A percentile compares a stretch with the other conserved stretches of the same genome.
Conservation (phyloP, 2,113 vertebrate genomes). For the Actenoides lindsayi region DNA sequence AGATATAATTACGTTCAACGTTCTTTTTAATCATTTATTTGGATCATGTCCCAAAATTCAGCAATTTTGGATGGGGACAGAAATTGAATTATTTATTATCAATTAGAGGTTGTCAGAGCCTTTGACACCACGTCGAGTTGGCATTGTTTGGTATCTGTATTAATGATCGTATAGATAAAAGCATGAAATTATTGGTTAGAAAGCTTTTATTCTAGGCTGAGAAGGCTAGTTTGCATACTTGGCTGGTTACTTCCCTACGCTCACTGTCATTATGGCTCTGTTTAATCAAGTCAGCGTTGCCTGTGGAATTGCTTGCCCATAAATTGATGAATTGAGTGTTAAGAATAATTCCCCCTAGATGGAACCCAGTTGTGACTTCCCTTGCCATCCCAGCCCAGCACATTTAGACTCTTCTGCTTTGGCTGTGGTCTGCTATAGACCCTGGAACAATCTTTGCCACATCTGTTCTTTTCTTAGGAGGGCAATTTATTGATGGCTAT, state of each 20-base stretch:
- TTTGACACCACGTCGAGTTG: constrained; percentile 65
- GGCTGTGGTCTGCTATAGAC: constrained; percentile 45
- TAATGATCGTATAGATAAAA: constrained; percentile 71
- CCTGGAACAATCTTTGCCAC: constrained; percentile 60
- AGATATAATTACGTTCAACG: constrained; percentile 69
- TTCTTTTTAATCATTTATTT: constrained; percentile 73
- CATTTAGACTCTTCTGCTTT: constrained; percentile 59
- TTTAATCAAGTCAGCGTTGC: constrained; percentile 63
- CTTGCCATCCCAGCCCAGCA: constrained; percentile 40
- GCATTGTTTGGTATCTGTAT: constrained; percentile 73
- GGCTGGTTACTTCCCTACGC: constrained; percentile 48
- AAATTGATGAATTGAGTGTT: constrained; percentile 63
- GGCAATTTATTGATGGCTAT: not conserved
- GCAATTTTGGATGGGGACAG: constrained; percentile 63
- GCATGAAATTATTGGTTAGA: constrained; percentile 73
- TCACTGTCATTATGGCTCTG: constrained; percentile 62
- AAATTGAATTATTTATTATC: constrained; percentile 77
- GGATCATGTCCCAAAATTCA: constrained; percentile 66
- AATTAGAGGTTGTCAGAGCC: constrained; percentile 73
- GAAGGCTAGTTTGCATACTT: constrained; percentile 72
- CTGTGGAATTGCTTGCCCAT: constrained; percentile 49
- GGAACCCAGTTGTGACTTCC: constrained; percentile 65
- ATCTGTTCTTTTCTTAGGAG: constrained; percentile 58
- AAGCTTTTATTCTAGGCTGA: constrained; percentile 67
- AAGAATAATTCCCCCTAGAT: constrained; percentile 61